These are phyloP conservation scores for Cichladusa arquata DNA, from an alignment of 2,113 vertebrate species.

Conservation along the genomic window DNA sequence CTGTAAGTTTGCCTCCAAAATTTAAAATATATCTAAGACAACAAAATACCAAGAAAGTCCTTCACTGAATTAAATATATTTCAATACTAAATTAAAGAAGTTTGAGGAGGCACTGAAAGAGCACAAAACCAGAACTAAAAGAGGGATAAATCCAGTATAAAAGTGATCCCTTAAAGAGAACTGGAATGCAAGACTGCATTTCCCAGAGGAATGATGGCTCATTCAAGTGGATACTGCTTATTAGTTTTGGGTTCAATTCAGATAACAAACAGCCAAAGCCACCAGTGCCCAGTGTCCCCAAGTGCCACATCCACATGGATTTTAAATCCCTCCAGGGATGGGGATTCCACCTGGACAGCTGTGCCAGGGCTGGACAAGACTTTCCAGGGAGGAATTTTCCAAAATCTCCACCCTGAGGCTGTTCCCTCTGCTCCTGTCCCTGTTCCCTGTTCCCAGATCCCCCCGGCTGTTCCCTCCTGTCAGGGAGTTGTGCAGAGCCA, in stretches of 20 bases:
- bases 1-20: conserved; percentile 12
- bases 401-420: fast-evolving
- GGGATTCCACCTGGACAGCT: background rate
- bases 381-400: background rate
- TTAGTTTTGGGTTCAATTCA: background rate
- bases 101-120: background rate
- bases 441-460: background rate
- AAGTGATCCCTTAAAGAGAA: background rate
- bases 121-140: background rate
- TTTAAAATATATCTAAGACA: background rate
- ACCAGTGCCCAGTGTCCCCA: background rate
- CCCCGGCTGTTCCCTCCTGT: too few species aligned
- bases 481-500: too few species aligned
- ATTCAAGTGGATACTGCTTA: background rate
- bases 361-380: background rate
- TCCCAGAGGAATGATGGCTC: background rate
- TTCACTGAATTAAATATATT: background rate
- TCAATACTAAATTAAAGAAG: background rate
- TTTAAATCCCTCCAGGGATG: background rate
- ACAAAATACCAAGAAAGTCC: background rate
- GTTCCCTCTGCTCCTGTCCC: background rate
- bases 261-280: background rate
- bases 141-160: background rate
- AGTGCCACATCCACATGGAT: fast-evolving
- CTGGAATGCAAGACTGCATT: fast-evolving